Evolutionary conservation across 2,888 invertebrate genomes (phyloP).

Genomic region (Ephialtes manifestator): DNA sequence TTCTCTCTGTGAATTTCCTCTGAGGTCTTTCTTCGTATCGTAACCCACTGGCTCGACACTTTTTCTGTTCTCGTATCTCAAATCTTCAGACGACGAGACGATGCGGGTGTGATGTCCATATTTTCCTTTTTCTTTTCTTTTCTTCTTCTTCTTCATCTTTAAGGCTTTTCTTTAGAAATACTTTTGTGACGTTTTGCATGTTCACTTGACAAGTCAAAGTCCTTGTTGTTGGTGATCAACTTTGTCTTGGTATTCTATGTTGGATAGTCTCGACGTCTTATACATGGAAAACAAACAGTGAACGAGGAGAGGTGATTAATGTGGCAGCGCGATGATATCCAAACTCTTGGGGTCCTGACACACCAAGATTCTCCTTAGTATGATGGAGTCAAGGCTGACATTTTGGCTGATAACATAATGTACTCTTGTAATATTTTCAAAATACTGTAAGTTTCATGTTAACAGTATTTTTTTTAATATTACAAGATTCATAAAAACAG

Average conservation of each 20-base stretch:
- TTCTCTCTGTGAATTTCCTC: neutral
- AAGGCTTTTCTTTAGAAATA: neutral
- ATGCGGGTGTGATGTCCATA: neutral
- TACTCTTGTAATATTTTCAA: too few relatives aligned
- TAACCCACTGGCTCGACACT: constrained; percentile 4
- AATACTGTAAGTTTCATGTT: too few relatives aligned
- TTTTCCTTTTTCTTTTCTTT: neutral
- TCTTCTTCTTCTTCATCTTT: neutral
- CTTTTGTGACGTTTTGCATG: neutral
- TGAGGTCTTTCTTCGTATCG: neutral
- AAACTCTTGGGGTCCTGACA: constrained; percentile 43
- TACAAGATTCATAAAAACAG: too few relatives aligned
- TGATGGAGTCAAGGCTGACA: too few relatives aligned
- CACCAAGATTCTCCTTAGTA: constrained; percentile 18
- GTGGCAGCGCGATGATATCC: constrained; percentile 73
- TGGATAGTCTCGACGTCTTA: constrained; percentile 1
- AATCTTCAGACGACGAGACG: constrained; percentile 1
- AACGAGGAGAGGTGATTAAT: constrained; percentile 72
- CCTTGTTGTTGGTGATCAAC: neutral
- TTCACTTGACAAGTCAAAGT: neutral
- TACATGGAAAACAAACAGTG: constrained; percentile 38
- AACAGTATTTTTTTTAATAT: too few relatives aligned
- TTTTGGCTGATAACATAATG: too few relatives aligned
- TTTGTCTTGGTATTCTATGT: neutral
- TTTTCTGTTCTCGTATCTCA: constrained; percentile 13